These are phyloP conservation scores for Malurus alboscapulatus DNA, from an alignment of 2,113 vertebrate genomes.

Conservation along the genomic window DNA sequence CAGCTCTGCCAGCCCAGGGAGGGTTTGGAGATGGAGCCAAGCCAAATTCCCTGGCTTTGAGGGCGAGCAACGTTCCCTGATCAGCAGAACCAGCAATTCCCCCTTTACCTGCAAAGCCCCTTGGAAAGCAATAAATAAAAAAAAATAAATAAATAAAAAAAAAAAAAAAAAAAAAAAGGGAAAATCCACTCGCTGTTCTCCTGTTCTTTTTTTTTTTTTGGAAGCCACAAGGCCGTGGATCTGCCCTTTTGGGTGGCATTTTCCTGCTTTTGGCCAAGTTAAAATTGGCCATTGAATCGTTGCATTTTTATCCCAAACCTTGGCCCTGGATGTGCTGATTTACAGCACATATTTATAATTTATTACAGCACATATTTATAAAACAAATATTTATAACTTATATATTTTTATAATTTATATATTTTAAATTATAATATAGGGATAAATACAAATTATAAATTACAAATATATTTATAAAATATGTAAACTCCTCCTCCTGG, in stretches of 20 bases:
- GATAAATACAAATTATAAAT: neutral
- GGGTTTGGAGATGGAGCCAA: neutral
- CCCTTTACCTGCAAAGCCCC: neutral
- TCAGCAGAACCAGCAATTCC: neutral
- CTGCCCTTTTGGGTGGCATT: neutral
- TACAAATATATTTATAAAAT: neutral
- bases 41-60: neutral
- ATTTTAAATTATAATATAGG: neutral
- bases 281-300: neutral
- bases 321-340: neutral
- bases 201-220: neutral
- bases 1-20: neutral
- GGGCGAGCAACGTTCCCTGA: neutral
- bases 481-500: neutral
- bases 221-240: constrained; percentile 6
- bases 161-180: neutral
- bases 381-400: neutral
- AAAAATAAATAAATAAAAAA: too few species aligned
- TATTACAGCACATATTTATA: too few species aligned
- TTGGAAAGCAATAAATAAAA: neutral
- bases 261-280: neutral
- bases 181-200: neutral
- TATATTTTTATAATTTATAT: neutral
- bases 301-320: neutral
- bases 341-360: too few species aligned